Conservation (phyloP, 2,113 vertebrate species). For the Cavia aperea region DNA sequence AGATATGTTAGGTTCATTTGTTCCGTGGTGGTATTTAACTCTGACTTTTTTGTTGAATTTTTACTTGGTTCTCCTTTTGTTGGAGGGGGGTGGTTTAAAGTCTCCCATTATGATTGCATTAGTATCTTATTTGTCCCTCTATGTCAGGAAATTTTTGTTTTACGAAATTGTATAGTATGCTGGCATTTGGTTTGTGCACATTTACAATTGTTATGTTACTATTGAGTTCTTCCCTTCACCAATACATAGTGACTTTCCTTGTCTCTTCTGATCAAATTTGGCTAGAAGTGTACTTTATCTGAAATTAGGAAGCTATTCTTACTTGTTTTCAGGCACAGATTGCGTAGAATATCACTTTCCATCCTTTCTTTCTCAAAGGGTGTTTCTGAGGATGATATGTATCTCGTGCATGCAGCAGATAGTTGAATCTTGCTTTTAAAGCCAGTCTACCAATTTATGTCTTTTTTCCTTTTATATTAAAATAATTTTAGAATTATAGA, state of each 20-base stretch:
- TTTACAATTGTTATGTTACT: no score
- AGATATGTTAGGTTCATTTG: neutral
- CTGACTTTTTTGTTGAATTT: neutral
- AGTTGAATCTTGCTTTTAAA: neutral
- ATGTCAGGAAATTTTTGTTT: neutral
- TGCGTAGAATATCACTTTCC: neutral
- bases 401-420: neutral
- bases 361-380: neutral
- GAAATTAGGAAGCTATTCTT: no score
- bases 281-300: no score
- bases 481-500: neutral
- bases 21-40: neutral
- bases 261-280: no score
- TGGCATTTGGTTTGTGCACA: neutral
- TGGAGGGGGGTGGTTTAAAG: neutral
- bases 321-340: no score
- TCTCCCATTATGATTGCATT: neutral
- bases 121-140: neutral
- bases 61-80: neutral
- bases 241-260: no score
- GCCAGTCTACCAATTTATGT: neutral
- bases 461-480: neutral
- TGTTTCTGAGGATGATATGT: neutral
- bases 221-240: no score
- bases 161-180: neutral